Base-by-base conservation (phyloP, 2,797 vertebrate species). In the Diplodus puntazzo region DNA sequence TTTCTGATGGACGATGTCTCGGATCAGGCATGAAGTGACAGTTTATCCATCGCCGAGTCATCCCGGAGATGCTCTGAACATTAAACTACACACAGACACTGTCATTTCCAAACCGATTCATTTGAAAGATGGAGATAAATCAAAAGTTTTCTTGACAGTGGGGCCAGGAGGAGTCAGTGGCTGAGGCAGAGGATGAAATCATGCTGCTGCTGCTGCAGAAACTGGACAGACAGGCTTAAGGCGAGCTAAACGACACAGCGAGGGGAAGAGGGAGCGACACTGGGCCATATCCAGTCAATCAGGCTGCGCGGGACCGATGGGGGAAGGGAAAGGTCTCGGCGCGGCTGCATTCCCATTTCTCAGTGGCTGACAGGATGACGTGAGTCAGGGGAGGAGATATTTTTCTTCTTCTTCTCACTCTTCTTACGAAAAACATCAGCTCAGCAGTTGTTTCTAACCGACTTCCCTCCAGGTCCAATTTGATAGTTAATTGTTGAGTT, bases 211-310 rank as follows among this genome's bases (percentile, higher is more conserved):
- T 52, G 73, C 79, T 87, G 87, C 84, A 84, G 34, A 85, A 92
- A 92, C 90, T 70, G 77, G 90, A 83, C 77, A 50, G 85, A 88
- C 91, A 74, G 82, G 87, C 63, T 57, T 5, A 63, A 80, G 69
- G 59, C 17, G 1, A 80, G 77, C 50, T 74, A 34, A 83, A 66
- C 54, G 20, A 27, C 63, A 61, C 67, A 48, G 73, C 0, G 49
- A 50, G 53, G 60, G 69, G 39, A 66, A 52, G 53, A 83, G 75
- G 69, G 71, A 66, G 77, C 63, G 46, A 63, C 65, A 43, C 59
- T 9, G 74, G 81, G 80, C 55, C 70, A 77, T 11, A 87, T 87
- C 87, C 88, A 89, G 92, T 93, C 92, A 89, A 79, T 90, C 91
- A 89, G 80, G 88, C 77, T 82, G 58, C 68, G 80, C 59, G 0